Percentiles rank a stretch among this genome's conserved stretches.
Conservation (phyloP, 2,888 invertebrate species). For the Spisula subtruncata region DNA sequence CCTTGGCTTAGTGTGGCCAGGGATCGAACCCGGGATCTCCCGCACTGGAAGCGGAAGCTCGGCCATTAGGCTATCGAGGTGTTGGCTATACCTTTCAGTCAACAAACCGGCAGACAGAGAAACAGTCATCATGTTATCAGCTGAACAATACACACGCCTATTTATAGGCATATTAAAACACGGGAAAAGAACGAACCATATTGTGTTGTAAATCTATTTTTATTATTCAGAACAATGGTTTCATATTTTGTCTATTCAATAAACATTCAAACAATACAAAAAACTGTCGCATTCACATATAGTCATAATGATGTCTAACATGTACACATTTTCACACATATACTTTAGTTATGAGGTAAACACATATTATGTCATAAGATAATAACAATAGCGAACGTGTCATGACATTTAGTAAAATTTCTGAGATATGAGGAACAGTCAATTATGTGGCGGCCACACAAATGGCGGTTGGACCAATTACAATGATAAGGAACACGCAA, state of each 20-base stretch:
- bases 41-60: too few species aligned
- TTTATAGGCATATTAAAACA: not conserved
- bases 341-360: slow-evolving; percentile 11
- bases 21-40: too few species aligned
- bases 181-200: not conserved
- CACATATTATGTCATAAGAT: slow-evolving; percentile 3
- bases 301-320: slow-evolving; percentile 12
- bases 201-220: slow-evolving; percentile 53
- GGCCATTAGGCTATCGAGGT: too few species aligned
- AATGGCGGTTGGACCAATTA: too few species aligned
- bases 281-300: slow-evolving; percentile 39
- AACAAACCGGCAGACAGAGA: too few species aligned
- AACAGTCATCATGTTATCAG: too few species aligned
- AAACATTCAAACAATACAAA: slow-evolving; percentile 66
- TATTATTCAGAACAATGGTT: slow-evolving; percentile 54
- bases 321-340: not conserved
- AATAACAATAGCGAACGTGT: not conserved
- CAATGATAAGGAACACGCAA: too few species aligned
- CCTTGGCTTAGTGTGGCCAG: too few species aligned
- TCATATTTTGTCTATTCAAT: slow-evolving; percentile 52
- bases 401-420: not conserved
- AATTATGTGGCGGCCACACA: too few species aligned
- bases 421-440: not conserved
- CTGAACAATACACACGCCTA: too few species aligned
- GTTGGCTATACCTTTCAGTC: too few species aligned